Percentiles rank a stretch among this genome's conserved stretches.
Evolutionary conservation across 2,113 vertebrate species (phyloP).

Genomic region (Spizaetus ornatus): DNA sequence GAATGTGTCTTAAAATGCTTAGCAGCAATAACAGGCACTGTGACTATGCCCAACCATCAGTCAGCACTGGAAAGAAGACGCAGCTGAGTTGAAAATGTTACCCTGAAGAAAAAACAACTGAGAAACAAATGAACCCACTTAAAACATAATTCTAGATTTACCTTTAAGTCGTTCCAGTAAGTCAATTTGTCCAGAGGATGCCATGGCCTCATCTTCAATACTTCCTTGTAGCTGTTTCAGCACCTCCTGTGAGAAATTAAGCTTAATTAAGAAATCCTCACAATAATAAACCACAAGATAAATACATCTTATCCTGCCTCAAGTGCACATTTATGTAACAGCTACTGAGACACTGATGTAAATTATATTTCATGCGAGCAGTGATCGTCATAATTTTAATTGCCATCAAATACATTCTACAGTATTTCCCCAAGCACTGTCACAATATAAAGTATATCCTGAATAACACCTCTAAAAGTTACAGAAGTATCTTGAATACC

Average conservation of each 20-base stretch:
- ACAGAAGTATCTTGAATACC: background rate
- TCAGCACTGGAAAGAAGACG: background rate
- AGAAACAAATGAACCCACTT: background rate
- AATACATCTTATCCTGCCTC: background rate
- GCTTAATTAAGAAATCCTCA: background rate
- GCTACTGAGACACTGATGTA: background rate
- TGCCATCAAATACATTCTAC: background rate
- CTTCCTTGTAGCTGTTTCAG: conserved; percentile 97
- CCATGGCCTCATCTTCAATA: conserved; percentile 92
- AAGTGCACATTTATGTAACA: background rate
- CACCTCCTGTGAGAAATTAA: conserved; percentile 84
- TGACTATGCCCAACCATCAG: background rate
- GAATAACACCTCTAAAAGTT: background rate
- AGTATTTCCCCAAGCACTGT: background rate
- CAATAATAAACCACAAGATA: background rate
- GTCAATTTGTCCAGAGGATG: conserved; percentile 90
- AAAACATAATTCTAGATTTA: conserved; percentile 40
- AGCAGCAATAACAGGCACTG: background rate
- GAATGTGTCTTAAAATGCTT: background rate
- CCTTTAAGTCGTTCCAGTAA: conserved; percentile 95
- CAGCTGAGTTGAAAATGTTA: background rate
- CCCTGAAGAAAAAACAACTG: background rate
- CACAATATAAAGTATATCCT: background rate
- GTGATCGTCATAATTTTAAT: background rate
- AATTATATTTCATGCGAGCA: background rate